A percentile compares a stretch with the other conserved stretches of the same genome.
Conservation (phyloP, 2,888 invertebrate genomes). For the Geotrupes spiniger region DNA sequence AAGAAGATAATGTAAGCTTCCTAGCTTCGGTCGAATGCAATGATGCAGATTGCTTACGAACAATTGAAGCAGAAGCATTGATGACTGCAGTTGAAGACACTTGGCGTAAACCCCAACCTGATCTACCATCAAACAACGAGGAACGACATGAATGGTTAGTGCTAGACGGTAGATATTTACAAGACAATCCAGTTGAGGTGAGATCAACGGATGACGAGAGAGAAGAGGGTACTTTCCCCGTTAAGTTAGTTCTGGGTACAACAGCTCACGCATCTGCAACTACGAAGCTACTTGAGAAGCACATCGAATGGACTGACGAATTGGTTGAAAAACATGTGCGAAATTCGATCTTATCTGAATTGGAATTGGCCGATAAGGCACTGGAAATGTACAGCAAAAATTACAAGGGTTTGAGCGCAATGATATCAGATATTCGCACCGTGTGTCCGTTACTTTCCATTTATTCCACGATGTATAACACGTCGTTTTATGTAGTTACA, state of each 20-base stretch:
- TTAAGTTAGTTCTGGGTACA: conserved; percentile 66
- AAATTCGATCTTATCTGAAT: conserved; percentile 61
- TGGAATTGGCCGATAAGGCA: conserved; percentile 61
- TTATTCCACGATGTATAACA: conserved; percentile 60
- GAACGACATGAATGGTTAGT: conserved; percentile 72
- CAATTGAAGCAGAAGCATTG: conserved; percentile 56
- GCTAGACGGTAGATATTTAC: conserved; percentile 67
- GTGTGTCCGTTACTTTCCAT: conserved; percentile 74
- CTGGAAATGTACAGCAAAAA: conserved; percentile 66
- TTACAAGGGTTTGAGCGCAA: conserved; percentile 63
- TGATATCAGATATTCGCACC: conserved; percentile 77
- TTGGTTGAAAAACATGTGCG: conserved; percentile 64
- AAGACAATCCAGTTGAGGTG: conserved; percentile 63
- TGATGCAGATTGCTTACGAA: conserved; percentile 56
- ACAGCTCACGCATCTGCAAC: conserved; percentile 73
- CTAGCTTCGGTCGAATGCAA: conserved; percentile 48
- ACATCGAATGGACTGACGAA: conserved; percentile 65
- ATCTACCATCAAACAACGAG: conserved; percentile 55
- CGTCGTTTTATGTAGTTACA: conserved; percentile 72
- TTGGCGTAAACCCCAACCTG: conserved; percentile 63
- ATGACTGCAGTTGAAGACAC: conserved; percentile 68
- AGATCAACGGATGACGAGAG: conserved; percentile 51
- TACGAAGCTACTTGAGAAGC: conserved; percentile 57
- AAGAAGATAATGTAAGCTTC: conserved; percentile 61
- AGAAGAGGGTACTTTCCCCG: conserved; percentile 47